Percentiles rank a stretch among this genome's conserved stretches.
Evolutionary conservation across 2,113 vertebrate species (phyloP).

Genomic region (Bos javanicus): DNA sequence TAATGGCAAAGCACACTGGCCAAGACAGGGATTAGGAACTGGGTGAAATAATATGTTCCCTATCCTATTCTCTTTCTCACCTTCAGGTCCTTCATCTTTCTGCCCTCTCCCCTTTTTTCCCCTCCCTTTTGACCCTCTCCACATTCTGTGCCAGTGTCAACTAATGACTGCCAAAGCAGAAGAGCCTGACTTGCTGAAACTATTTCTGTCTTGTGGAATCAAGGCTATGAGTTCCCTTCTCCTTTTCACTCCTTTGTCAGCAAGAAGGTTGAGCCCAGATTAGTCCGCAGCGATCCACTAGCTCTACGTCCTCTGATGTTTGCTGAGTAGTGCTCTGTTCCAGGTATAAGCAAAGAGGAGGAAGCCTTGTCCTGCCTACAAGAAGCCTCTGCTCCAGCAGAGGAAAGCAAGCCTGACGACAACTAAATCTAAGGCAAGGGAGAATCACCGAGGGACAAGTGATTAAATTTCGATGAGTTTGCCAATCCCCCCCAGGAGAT

Average conservation of each 20-base stretch:
- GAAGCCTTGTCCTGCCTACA: background rate
- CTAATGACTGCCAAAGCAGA: background rate
- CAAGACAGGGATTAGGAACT: background rate
- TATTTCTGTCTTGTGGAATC: background rate
- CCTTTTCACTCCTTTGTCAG: background rate
- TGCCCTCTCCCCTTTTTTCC: background rate
- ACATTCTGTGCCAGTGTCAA: background rate
- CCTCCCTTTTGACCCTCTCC: background rate
- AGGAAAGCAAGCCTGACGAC: background rate
- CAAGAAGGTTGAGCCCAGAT: background rate
- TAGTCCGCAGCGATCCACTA: background rate
- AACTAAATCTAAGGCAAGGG: background rate
- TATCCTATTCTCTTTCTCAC: background rate
- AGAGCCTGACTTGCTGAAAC: background rate
- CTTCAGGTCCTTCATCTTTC: background rate
- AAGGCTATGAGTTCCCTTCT: background rate
- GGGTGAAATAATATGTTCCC: background rate
- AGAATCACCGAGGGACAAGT: background rate
- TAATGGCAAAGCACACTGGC: background rate
- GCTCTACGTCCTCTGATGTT: background rate
- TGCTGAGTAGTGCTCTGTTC: background rate
- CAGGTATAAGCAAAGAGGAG: background rate
- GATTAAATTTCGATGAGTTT: background rate
- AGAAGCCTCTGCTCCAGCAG: background rate
- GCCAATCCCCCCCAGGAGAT: background rate